Percentiles rank a stretch among this genome's conserved stretches.
phyloP scores from a whole-genome alignment of 2,888 invertebrate genomes.

The Eupithecia abbreviata region DNA sequence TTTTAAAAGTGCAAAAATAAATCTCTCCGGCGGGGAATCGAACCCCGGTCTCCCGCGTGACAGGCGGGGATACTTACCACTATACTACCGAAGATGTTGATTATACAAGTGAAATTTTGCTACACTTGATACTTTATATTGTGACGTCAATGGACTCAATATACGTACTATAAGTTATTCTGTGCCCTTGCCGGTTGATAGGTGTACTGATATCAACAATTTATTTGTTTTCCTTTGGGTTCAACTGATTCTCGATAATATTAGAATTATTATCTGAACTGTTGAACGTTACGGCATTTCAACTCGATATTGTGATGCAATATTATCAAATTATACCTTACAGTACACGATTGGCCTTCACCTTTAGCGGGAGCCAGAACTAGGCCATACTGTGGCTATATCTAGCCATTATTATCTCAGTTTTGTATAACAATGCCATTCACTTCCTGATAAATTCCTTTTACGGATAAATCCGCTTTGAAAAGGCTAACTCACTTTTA shows the following conservation, averaged over 20 bases:
- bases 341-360: background rate
- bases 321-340: background rate
- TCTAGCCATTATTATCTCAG: constrained; percentile 2
- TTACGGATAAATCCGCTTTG: constrained; percentile 6
- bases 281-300: background rate
- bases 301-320: background rate
- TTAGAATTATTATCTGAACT: background rate
- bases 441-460: constrained; percentile 8
- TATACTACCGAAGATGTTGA: constrained; percentile 80
- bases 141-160: background rate
- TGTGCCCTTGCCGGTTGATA: background rate
- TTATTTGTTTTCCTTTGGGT: too few relatives aligned
- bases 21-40: constrained; percentile 83
- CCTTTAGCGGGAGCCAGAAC: background rate
- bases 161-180: background rate
- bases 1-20: constrained; percentile 42
- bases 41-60: constrained; percentile 85
- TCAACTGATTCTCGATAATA: background rate
- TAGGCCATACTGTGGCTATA: background rate
- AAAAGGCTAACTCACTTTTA: background rate
- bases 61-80: constrained; percentile 85
- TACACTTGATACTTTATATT: background rate
- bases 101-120: background rate
- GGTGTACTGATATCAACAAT: too few relatives aligned
- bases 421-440: background rate